Evolutionary conservation across 2,888 invertebrate species (phyloP), one percentile per base, ranked within the genome.

Genomic region (Achlya flavicornis): DNA sequence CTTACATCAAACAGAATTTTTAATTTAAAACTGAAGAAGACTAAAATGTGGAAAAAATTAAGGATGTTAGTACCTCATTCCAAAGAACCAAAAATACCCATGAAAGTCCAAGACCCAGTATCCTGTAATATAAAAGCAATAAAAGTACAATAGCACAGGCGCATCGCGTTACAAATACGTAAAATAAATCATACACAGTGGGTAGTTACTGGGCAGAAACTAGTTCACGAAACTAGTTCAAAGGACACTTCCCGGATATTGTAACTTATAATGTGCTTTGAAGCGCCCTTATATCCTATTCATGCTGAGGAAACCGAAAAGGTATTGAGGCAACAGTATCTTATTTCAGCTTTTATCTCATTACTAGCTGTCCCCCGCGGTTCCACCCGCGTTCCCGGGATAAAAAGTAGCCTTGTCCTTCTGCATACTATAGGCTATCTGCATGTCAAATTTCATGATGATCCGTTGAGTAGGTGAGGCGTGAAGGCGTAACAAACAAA

Each of bases 181-280:
- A 10, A 19, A 53, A 53, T 71, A 70, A 70, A 68, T 68, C 70
- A 69, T 71, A 72, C 68, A 69, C 68, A 41, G 41, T 57, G 69
- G 58, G 53, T 53, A 48, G 48, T 16, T 16, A 53, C 53, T 53
- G 63, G 64, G 63, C 67, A 67, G 69, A 70, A 62, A 63, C 66
- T 62, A 65, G 68, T 63, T 26, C 26, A 26, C 1, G 69, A 70
- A 62, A 63, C 66, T 62, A 65, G 68, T 63, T 77, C 72, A 75
- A 75, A 77, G 71, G 66, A 62, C 66, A 65, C 66, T 66, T 67
- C 33, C 74, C 77, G 76, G 76, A 76, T 75, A 76, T 76, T 70
- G 75, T 77, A 77, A 77, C 69, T 67, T 69, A 65, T 69, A 70
- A 72, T 66, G 71, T 77, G 65, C 72, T 77, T 76, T 77, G 77